Conservation (phyloP, 2,113 vertebrate species). For the Herpetotheres cachinnans region DNA sequence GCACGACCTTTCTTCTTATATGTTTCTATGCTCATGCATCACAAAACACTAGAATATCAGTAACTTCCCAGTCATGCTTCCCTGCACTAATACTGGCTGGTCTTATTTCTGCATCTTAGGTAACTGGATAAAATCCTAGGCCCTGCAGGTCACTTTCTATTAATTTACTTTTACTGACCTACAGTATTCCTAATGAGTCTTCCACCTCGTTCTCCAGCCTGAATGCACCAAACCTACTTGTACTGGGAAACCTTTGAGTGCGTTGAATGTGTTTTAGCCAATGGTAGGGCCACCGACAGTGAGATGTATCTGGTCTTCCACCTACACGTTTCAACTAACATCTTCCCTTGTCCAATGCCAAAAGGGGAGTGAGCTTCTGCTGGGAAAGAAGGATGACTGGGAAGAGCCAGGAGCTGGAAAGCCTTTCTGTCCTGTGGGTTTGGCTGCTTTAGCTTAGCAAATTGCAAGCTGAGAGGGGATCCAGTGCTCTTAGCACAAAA, state of each 20-base stretch:
- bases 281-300: too few relatives aligned
- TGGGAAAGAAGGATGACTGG: not conserved
- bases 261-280: not conserved
- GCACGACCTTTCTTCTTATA: not conserved
- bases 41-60: too few relatives aligned
- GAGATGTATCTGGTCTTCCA: not conserved
- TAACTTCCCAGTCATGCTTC: not conserved
- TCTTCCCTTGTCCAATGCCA: not conserved
- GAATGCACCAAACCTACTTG: not conserved
- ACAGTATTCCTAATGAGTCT: not conserved
- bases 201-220: not conserved
- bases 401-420: not conserved
- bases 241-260: not conserved
- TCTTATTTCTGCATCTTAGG: not conserved
- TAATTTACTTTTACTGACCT: too few relatives aligned
- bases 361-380: not conserved
- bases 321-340: accelerated
- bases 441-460: not conserved
- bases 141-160: not conserved
- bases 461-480: not conserved
- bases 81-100: not conserved
- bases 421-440: not conserved
- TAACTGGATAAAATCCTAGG: not conserved
- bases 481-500: not conserved
- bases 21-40: not conserved